Evolutionary conservation across 2,797 vertebrate genomes (phyloP).

Genomic region (Alcedo atthis): DNA sequence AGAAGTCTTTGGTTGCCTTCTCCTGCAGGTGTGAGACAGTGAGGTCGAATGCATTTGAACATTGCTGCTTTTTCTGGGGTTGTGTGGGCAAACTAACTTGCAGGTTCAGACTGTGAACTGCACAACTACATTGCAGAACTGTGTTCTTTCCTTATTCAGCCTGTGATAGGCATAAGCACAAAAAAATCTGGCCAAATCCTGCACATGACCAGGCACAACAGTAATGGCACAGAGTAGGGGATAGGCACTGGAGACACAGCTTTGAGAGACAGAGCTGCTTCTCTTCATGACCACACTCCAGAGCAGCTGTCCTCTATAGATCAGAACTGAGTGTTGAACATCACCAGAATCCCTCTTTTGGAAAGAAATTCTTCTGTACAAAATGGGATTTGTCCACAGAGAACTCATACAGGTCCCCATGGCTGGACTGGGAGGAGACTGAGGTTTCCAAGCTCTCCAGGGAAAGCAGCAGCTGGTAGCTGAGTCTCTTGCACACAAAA

Average conservation of each 20-base stretch:
- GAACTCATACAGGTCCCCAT: not conserved
- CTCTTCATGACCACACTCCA: not conserved
- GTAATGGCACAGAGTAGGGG: not conserved
- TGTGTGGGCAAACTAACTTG: not conserved
- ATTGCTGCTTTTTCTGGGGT: not conserved
- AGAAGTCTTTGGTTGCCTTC: not conserved
- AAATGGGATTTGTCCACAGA: not conserved
- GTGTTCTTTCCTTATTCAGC: not conserved
- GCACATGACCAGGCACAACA: not conserved
- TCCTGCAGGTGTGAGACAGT: not conserved
- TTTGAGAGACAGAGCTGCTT: not conserved
- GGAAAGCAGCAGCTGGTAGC: not conserved
- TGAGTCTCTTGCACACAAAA: not conserved
- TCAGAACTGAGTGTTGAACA: not conserved
- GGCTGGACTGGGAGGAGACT: not conserved
- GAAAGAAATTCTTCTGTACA: not conserved
- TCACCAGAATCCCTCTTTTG: not conserved
- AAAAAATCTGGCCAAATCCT: not conserved
- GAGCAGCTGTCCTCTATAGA: not conserved
- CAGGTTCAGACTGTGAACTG: not conserved
- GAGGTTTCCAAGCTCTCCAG: not conserved
- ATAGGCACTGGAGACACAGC: not conserved
- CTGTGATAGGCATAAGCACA: not conserved
- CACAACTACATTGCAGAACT: not conserved
- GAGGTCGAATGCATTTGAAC: not conserved